Base-by-base conservation (phyloP, 2,888 invertebrate species). In the Synergus itoensis region DNA sequence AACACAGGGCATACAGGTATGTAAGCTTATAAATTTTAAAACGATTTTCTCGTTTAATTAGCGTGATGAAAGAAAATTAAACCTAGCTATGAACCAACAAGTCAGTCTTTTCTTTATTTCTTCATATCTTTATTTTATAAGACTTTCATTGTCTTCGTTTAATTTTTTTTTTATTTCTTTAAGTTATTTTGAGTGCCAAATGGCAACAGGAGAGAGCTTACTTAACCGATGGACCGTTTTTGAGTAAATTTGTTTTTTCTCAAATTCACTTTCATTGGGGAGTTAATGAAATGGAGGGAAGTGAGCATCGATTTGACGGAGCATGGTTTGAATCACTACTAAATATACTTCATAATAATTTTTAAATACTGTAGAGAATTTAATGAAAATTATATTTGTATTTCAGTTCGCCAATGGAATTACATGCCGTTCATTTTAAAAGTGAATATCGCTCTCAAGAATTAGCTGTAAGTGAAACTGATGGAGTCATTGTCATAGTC, bases 261-360 rank as follows among this genome's bases (percentile, higher is more conserved):
- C 95, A 96, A 89, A 91, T 95, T 57, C 95, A 96, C 89, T 95
- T 96, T 87, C 95, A 96, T 87, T 96, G 96, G 96, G 95, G 95
- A 0, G 86, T 91, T 0, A 92, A 93, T 81, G 93, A 94, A 88
- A 93, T 93, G 92, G 93, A 94, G 82, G 96, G 96, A 1, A 95
- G 95, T 80, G 95, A 95, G 62, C 96, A 96, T 85, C 93, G 93
- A 0, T 91, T 95, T 0, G 95, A 95, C 82, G 93, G 93, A 36
- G 87, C 86, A 60, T 91, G 91, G 89, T 60, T 12, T 4, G 21
- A 60, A 14, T 21, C 21, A 60, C 4, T 21, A 21, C 28, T 60
- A 60, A 60, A 60, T n/a, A 16, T 7, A 48, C 4, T 16, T 5
- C 5, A n/a, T 92, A 81, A 84, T 77, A 77, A 45, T n/a, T 48